Conservation (phyloP, 2,797 vertebrate species). For the Geotrypetes seraphini region DNA sequence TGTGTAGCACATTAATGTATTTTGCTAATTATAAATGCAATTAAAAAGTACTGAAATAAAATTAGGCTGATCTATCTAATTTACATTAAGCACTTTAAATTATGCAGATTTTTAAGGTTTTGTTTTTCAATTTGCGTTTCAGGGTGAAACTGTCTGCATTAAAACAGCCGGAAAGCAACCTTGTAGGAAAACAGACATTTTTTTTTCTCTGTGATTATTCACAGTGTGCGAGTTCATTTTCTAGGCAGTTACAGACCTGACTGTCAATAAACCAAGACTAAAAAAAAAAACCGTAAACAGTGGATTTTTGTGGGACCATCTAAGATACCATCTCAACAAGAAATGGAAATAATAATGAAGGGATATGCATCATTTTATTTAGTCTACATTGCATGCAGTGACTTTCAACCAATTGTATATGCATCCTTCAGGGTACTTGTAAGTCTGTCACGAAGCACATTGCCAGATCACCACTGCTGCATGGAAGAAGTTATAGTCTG, state of each 20-base stretch:
- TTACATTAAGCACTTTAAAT: conserved; percentile 62
- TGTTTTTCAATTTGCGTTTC: conserved; percentile 27
- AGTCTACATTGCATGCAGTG: no score
- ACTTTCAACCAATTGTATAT: no score
- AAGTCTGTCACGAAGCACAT: no score
- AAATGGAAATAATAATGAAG: rapidly evolving
- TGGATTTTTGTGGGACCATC: not conserved
- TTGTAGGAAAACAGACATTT: conserved; percentile 58
- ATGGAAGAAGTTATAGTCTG: no score
- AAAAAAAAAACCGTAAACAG: conserved; percentile 14
- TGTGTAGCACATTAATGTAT: conserved; percentile 58
- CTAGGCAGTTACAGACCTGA: conserved; percentile 36
- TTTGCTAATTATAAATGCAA: conserved; percentile 71
- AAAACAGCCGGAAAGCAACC: conserved; percentile 62
- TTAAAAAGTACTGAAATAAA: conserved; percentile 67
- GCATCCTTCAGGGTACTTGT: no score
- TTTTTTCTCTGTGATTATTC: conserved; percentile 57
- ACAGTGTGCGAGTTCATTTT: conserved; percentile 57
- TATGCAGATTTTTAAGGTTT: conserved; percentile 48
- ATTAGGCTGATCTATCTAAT: conserved; percentile 61
- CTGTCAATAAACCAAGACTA: conserved; percentile 31
- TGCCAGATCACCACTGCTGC: no score
- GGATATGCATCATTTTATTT: not conserved
- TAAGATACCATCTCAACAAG: no score
- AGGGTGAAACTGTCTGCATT: conserved; percentile 48